phyloP scores from a whole-genome alignment of 2,797 vertebrate species.

The Knipowitschia caucasica region DNA sequence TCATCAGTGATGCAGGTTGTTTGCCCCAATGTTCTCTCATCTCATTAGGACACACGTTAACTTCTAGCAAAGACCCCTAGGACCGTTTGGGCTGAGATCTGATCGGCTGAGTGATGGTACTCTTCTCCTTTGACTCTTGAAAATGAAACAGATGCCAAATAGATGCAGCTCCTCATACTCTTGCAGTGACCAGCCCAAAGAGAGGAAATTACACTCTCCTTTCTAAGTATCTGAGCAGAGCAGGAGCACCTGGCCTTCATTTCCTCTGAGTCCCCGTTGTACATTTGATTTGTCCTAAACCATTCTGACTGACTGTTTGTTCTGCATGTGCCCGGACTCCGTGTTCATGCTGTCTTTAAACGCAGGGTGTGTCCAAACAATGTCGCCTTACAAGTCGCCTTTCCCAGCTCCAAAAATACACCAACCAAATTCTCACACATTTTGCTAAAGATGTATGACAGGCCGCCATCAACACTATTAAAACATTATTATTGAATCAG shows the following conservation, averaged over 20 bases:
- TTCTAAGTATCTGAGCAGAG: neutral
- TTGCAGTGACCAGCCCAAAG: constrained; percentile 1
- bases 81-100: too few species aligned
- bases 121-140: too few species aligned
- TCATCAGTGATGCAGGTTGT: too few species aligned
- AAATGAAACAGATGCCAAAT: too few species aligned
- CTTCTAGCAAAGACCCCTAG: too few species aligned
- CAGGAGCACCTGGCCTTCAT: neutral
- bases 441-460: neutral
- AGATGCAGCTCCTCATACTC: too few species aligned
- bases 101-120: too few species aligned
- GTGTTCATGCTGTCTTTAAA: neutral
- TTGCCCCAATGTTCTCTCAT: too few species aligned
- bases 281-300: neutral
- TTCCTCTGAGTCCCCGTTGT: neutral
- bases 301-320: neutral
- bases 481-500: too few species aligned
- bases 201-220: neutral
- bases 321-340: neutral
- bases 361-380: constrained; percentile 14
- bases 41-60: too few species aligned
- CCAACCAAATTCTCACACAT: neutral
- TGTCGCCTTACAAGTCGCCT: neutral
- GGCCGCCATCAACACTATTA: neutral
- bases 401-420: neutral